phyloP scores from a whole-genome alignment of 2,113 vertebrate genomes.

The Ptilorrhoa leucosticta region DNA sequence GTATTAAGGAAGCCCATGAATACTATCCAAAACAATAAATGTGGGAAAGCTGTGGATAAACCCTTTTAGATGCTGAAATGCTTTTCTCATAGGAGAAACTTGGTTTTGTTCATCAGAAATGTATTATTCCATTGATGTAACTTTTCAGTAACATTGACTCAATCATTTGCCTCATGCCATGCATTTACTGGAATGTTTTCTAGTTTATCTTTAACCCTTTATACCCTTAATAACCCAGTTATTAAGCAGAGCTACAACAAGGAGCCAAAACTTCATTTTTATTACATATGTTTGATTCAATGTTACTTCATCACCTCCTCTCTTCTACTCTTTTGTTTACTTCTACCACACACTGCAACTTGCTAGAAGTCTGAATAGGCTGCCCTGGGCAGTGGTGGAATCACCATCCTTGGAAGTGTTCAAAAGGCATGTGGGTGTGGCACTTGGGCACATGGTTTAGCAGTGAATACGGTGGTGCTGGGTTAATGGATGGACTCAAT shows the following conservation, averaged over 20 bases:
- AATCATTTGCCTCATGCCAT: background rate
- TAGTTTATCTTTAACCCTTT: background rate
- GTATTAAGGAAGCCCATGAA: background rate
- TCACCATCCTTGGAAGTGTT: background rate
- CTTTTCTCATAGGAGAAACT: background rate
- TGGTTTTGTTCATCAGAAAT: background rate
- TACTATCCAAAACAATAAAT: background rate
- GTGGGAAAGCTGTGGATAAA: background rate
- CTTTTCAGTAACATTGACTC: background rate
- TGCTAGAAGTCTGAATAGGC: background rate
- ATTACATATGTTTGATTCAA: background rate
- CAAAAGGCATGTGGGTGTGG: background rate
- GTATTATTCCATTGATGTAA: background rate
- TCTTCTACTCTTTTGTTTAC: background rate
- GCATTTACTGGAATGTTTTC: background rate
- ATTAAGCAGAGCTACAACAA: background rate
- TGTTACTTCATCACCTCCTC: background rate
- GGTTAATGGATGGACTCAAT: background rate
- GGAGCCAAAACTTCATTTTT: background rate
- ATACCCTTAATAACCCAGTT: too few relatives aligned
- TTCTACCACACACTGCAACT: background rate
- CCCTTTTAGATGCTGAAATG: background rate
- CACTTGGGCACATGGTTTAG: background rate
- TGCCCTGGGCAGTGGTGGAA: background rate
- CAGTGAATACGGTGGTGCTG: accelerated